phyloP scores from a whole-genome alignment of 1,140 invertebrate species.

The Lamellibrachia luymesi region DNA sequence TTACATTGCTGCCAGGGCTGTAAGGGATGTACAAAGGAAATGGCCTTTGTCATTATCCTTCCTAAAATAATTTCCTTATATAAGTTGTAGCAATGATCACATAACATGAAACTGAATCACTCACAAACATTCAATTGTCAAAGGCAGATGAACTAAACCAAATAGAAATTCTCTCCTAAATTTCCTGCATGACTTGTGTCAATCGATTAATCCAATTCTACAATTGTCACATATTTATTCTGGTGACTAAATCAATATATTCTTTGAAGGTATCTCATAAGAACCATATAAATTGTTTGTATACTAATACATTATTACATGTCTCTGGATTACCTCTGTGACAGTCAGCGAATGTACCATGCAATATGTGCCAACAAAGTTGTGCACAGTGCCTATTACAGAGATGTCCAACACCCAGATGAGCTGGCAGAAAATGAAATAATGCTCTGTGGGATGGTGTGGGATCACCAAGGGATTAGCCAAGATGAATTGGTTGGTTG shows the following conservation, averaged over 20 bases:
- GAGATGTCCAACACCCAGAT: background rate
- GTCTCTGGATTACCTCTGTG: background rate
- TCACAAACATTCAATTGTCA: background rate
- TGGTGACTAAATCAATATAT: background rate
- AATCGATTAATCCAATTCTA: background rate
- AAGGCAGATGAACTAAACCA: too few relatives aligned
- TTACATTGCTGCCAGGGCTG: background rate
- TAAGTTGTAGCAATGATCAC: background rate
- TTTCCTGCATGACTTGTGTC: background rate
- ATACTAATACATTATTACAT: background rate
- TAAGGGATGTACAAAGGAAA: background rate
- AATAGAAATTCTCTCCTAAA: too few relatives aligned
- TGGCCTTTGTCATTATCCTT: background rate
- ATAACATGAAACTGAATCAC: background rate
- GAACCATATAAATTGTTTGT: too few relatives aligned
- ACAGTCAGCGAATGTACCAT: background rate
- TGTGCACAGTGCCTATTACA: background rate
- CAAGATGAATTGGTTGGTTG: background rate
- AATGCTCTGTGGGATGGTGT: background rate
- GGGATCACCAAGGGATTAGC: background rate
- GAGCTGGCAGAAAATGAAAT: background rate
- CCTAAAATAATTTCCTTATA: background rate
- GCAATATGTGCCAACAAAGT: background rate
- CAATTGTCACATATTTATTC: background rate
- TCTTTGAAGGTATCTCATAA: background rate